Conservation (phyloP, 2,113 vertebrate genomes). For the Toxotes jaculatrix region DNA sequence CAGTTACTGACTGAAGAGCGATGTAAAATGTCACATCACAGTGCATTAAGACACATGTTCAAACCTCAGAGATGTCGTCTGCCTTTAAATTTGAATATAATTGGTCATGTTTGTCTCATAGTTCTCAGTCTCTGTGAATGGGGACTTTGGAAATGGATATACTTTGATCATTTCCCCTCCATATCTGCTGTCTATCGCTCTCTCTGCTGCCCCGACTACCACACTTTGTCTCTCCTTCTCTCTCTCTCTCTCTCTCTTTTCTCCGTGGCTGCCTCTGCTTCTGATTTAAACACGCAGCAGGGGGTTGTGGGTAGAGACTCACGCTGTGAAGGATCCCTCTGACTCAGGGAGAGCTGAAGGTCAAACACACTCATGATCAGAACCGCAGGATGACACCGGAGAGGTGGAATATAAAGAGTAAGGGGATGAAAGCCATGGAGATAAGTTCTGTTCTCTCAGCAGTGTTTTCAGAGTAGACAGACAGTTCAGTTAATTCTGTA, state of each 20-base stretch:
- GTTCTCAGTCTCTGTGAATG: slow-evolving; percentile 34
- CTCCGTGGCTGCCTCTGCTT: slow-evolving; percentile 64
- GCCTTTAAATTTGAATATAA: slow-evolving; percentile 32
- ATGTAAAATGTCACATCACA: slow-evolving; percentile 37
- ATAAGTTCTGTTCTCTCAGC: slow-evolving; percentile 34
- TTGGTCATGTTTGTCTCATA: slow-evolving; percentile 45
- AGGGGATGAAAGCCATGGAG: slow-evolving; percentile 32
- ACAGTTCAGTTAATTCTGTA: slow-evolving; percentile 23
- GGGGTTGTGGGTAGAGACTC: slow-evolving; percentile 80
- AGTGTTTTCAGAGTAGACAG: slow-evolving; percentile 4
- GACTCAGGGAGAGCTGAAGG: slow-evolving; percentile 82
- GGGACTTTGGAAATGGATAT: slow-evolving; percentile 48
- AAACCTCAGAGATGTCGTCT: slow-evolving; percentile 34
- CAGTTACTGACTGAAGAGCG: slow-evolving; percentile 2
- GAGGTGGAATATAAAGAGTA: slow-evolving; percentile 53
- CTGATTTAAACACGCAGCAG: slow-evolving; percentile 80
- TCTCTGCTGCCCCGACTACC: slow-evolving; percentile 4
- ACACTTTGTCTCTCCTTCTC: slow-evolving; percentile 53
- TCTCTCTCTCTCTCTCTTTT: slow-evolving; percentile 19
- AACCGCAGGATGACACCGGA: slow-evolving; percentile 66
- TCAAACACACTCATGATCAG: slow-evolving; percentile 80
- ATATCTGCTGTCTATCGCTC: slow-evolving; percentile 38
- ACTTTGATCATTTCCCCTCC: slow-evolving; percentile 62
- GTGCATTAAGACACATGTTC: slow-evolving; percentile 29
- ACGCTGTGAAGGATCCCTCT: slow-evolving; percentile 81